phyloP scores from a whole-genome alignment of 2,797 vertebrate genomes.

The Anguilla megastoma region DNA sequence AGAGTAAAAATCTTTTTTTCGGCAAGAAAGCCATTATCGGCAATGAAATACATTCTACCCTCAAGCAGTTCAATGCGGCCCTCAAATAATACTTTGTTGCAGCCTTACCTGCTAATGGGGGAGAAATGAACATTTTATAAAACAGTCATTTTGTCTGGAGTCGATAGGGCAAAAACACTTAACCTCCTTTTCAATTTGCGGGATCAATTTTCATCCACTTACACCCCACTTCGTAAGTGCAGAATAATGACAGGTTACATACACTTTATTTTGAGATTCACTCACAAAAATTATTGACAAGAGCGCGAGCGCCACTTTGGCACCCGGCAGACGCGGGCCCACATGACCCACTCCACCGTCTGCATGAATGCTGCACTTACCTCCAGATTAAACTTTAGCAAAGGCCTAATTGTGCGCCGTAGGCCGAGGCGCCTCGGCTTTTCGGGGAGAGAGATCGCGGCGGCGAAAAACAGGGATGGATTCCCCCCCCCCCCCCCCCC shows the following conservation, averaged over 20 bases:
- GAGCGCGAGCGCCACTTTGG: slow-evolving; percentile 69
- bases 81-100: slow-evolving; percentile 77
- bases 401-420: slow-evolving; percentile 81
- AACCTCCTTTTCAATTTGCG: slow-evolving; percentile 88
- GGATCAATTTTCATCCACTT: slow-evolving; percentile 94
- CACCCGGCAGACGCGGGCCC: slow-evolving; percentile 69
- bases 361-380: slow-evolving; percentile 84
- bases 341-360: slow-evolving; percentile 78
- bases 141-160: slow-evolving; percentile 83
- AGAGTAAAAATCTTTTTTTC: slow-evolving; percentile 60
- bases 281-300: slow-evolving; percentile 82
- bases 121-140: slow-evolving; percentile 89
- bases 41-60: slow-evolving; percentile 68
- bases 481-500: slow-evolving; percentile 58
- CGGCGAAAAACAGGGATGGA: slow-evolving; percentile 63
- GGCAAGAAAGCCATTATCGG: slow-evolving; percentile 66
- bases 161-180: slow-evolving; percentile 89
- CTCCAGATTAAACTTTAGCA: slow-evolving; percentile 82
- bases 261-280: slow-evolving; percentile 93
- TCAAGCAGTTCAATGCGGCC: slow-evolving; percentile 69
- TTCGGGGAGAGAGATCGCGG: slow-evolving; percentile 69
- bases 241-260: slow-evolving; percentile 92
- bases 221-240: slow-evolving; percentile 85
- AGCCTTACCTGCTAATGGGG: slow-evolving; percentile 87
- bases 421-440: slow-evolving; percentile 71